Evolutionary conservation across 2,113 vertebrate species (phyloP), one percentile per base, ranked within the genome.

Genomic region (Pelusios castaneus): DNA sequence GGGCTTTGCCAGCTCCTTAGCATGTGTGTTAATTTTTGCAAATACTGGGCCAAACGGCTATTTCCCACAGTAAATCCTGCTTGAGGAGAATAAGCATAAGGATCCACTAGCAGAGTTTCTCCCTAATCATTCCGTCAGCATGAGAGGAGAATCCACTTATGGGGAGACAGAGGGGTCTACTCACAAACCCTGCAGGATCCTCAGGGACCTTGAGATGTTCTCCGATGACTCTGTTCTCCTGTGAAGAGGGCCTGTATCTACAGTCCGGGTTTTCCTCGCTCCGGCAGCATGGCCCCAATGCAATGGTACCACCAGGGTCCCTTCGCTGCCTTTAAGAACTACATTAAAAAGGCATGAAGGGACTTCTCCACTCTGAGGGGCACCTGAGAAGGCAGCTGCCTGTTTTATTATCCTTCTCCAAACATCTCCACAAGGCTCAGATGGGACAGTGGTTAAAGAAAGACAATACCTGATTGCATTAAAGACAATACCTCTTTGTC

Each of bases 221-320:
- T 43, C 38, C 13, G 70, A 41, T 19, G 85, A 82, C 2, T 8
- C 55, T 73, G 58, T 56, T 21, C 54, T 73, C 56, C 31, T 21
- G 41, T 80, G 34, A 82, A 80, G 8, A 85, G 22, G 49, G 45
- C 83, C 60, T 84, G 22, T 45, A 16, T 55, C 47, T 14, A 12
- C 24, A 29, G 11, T 1, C 7, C 3, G 1, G 3, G 2, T 88
- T n/a, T 43, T 1, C 0, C 47, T 21, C 47, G 89, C 47, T 5
- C 34, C 6, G 3, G 38, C 76, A 47, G 76, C 29, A 31, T 55
- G 22, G 56, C 73, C 82, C 49, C 70, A 85, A 41, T 22, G 79
- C 14, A 86, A 49, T 34, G 5, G 7, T 19, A 54, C 4, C 11
- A n/a, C 24, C 22, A 5, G 25, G 13, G 8, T 43, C 80, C 38